Base-by-base conservation (phyloP, 2,113 vertebrate genomes). In the Plecturocebus donacophilus region DNA sequence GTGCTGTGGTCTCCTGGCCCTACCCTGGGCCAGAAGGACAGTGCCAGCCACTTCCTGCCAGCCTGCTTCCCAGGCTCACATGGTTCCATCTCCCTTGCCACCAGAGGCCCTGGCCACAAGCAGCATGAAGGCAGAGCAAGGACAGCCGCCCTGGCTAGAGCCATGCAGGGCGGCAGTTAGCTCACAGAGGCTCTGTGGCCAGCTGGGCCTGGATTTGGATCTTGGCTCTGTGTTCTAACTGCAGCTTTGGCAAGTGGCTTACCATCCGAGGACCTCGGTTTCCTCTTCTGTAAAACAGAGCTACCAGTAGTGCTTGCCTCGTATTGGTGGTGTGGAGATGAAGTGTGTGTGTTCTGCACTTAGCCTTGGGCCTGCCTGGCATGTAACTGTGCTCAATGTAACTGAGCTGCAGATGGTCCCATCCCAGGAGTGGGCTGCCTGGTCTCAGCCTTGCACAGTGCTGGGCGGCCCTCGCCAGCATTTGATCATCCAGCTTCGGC, bases 381-480 rank as follows among this genome's bases (percentile, higher is more conserved):
- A 1, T 30, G 2, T 12, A 21, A 77, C 35, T 30, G 40, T 16
- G 66, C 23, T 40, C n/a, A 4, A 0, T 0, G 20, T 20, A 9
- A 2, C 5, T 27, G 30, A 47, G 20, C 30, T 42, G 20, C 9
- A 40, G 73, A 30, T 30, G 0, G 13, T 58, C 40, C 21, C 0
- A 1, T 1, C 35, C 35, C 6, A 19, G 77, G 19, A 8, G 14
- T 0, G 56, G 66, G 56, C 17, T 45, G 12, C 54, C 47, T 13
- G 52, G 21, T 6, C 27, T 32, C 85, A 83, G 87, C 11, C 5
- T 42, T 12, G 20, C 2, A 0, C 3, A 4, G 13, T 2, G 2
- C n/a, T 0, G 35, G 58, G 79, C 1, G 0, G 16, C 66, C 21
- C 23, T 17, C 0, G 1, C 25, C 52, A 73, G 52, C 42, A 40